Evolutionary conservation across 92 coral and sea anemone genomes (phyloP).

Genomic region (Chrysogorgia sp.): DNA sequence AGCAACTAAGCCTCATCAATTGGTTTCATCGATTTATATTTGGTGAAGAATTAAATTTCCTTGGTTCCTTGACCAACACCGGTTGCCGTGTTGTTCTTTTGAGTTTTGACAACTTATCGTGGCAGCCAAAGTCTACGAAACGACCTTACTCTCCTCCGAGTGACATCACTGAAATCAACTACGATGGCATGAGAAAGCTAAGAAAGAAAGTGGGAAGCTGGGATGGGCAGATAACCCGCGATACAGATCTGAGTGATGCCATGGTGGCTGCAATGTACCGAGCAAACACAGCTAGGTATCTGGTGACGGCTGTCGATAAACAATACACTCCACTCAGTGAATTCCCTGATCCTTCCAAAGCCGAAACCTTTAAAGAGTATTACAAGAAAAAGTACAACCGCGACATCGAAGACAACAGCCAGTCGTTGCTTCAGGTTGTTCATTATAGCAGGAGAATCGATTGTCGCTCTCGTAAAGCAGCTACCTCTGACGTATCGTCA

Average conservation of each 20-base stretch:
- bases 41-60: constrained; percentile 48
- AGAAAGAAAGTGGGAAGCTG: not conserved
- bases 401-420: constrained; percentile 40
- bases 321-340: constrained; percentile 60
- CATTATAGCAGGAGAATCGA: constrained; percentile 16
- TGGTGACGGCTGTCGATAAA: constrained; percentile 56
- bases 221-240: not conserved
- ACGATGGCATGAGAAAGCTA: not conserved
- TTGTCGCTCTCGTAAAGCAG: constrained; percentile 55
- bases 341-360: constrained; percentile 76
- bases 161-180: not conserved
- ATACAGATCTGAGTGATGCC: constrained; percentile 9
- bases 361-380: constrained; percentile 73
- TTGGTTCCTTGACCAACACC: constrained; percentile 30
- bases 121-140: not conserved
- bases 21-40: constrained; percentile 67
- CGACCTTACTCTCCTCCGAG: constrained; percentile 1
- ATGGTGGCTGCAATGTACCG: not conserved
- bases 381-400: constrained; percentile 47
- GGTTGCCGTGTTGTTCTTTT: constrained; percentile 81
- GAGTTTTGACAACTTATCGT: not conserved
- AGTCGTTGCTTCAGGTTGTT: constrained; percentile 63
- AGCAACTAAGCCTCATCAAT: constrained; percentile 43
- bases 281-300: constrained; percentile 42
- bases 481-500: constrained; percentile 26